Evolutionary conservation across 2,888 invertebrate genomes (phyloP).

Genomic region (Xestia sexstrigata): DNA sequence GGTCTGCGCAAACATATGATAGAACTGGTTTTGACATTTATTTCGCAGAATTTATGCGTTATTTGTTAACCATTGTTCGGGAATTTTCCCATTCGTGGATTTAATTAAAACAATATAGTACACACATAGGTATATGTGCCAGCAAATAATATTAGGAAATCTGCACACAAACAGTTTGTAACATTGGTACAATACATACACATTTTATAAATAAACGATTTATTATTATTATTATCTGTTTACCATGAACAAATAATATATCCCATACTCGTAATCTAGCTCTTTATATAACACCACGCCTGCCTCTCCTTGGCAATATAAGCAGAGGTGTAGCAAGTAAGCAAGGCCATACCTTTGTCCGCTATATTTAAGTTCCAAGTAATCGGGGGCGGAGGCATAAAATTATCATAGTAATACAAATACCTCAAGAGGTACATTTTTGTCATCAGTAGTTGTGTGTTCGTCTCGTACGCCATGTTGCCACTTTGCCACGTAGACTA

Average conservation of each 20-base stretch:
- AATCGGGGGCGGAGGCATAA: background rate
- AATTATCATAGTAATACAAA: background rate
- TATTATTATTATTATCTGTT: too few species aligned
- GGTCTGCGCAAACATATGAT: background rate
- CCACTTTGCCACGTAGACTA: constrained; percentile 14
- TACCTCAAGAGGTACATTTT: background rate
- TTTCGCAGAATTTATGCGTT: background rate
- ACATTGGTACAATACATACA: background rate
- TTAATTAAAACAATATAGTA: background rate
- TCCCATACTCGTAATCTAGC: background rate
- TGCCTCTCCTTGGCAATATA: background rate
- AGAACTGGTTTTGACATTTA: background rate
- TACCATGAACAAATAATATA: background rate
- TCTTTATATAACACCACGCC: background rate
- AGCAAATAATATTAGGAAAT: background rate
- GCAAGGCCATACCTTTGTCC: background rate
- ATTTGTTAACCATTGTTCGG: too few species aligned
- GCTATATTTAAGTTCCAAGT: background rate
- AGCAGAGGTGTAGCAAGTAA: background rate
- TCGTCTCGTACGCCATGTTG: background rate
- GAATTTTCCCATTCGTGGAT: background rate
- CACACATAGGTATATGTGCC: background rate
- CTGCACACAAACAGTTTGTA: background rate
- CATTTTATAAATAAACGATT: too few species aligned
- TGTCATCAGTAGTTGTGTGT: constrained; percentile 5